Base-by-base conservation (phyloP, 2,797 vertebrate species). In the Orestias chungarensis region DNA sequence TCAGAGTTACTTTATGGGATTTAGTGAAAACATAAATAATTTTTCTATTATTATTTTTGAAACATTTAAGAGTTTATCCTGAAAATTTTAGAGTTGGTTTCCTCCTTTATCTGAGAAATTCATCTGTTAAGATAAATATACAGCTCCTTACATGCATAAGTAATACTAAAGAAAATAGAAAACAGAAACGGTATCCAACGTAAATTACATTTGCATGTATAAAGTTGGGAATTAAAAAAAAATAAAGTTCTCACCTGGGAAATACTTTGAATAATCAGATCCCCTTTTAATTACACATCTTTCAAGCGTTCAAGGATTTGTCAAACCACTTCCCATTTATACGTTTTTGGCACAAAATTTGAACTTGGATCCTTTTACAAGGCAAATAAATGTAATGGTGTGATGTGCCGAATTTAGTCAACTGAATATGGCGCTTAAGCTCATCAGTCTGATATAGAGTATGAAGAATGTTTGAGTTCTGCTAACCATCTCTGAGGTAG, bases 21-120 rank as follows among this genome's bases (percentile, higher is more conserved):
- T 50, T 54, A 65, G 6, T 35, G 55, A 74, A 70, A 27, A 50
- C 17, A 44, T 38, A 61, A 54, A 18, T 49, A 70, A 20, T 31
- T 4, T 54, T 25, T 33, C 35, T 8, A 17, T 35, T n/a, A 25
- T 43, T 8, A 17, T 35, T n/a, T 42, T 62, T 50, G 25, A 46
- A 49, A 66, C 31, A 35, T 49, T 15, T 49, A 49, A 66, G 44
- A 3, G 4, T 6, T 35, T 62, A 35, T 62, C 15, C 35, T 62
- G 18, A n/a, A 11, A 10, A 23, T 35, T 61, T 23, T 5, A 61
- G 12, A 35, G 18, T 2, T 33, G 10, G 33, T 6, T 61, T 61
- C 4, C 35, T 61, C 35, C 38, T 11, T 35, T 4, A 11, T 49
- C n/a, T n/a, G n/a, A 40, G 20, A 50, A 50, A n/a, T 50, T 49